Base-by-base conservation (phyloP, 2,113 vertebrate species). In the Zosterops lateralis region DNA sequence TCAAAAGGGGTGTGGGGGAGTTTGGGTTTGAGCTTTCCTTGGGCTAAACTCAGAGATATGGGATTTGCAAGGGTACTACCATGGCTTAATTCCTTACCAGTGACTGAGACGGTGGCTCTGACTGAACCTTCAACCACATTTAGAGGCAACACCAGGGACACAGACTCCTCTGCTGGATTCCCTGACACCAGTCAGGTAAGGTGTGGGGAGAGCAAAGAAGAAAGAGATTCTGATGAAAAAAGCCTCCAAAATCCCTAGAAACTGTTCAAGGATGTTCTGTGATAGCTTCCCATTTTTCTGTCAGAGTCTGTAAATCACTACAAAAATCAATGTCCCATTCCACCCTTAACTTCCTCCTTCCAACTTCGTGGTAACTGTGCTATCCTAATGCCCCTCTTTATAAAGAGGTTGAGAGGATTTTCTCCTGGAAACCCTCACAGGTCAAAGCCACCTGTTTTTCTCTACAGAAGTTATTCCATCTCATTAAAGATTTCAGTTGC, bases 51-150 rank as follows among this genome's bases (percentile, higher is more conserved):
- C 60, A 60, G 32, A 81, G 25, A 36, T 12, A 14, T 0, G 2
- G 10, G 47, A 50, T 62, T 57, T 92, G 45, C 47, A 92, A 72
- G 34, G 34, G 6, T 54, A 31, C 25, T 21, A 3, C 19, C 45
- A 58, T 6, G 36, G 26, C 9, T 72, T 18, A 84, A 61, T 61
- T 89, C 65, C 97, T 97, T 94, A 98, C 97, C 97, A 0, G 96
- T 92, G 66, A 97, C 96, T 0, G 76, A 89, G 45, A 98, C 0
- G 0, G 92, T 96, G 36, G 97, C 97, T 83, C 93, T 96, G 65
- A 93, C 44, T 36, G 98, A 97, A 73, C 96, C 94, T 72, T 96
- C 80, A 84, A 97, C 89, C 54, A 94, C 93, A 9, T 92, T 79
- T 12, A 7, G 14, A 54, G 97, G 98, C 50, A 97, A 32, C 32